Conservation (phyloP, 2,797 vertebrate species). For the Alcedo quadribrachys region DNA sequence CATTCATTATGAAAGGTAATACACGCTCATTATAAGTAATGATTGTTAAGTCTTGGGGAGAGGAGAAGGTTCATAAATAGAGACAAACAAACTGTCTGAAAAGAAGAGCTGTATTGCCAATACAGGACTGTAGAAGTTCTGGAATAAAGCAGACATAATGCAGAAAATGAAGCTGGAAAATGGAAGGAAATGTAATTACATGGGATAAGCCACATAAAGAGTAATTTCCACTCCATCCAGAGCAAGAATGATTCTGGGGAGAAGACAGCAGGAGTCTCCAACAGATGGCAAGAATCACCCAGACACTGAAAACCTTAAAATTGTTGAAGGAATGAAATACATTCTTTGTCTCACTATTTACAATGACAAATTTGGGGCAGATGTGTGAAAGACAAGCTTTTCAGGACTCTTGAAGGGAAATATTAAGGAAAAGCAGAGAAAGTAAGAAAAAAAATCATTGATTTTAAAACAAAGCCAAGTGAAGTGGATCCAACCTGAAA, state of each 20-base stretch:
- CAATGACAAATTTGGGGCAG: not conserved
- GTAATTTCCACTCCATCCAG: not conserved
- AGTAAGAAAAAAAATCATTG: not conserved
- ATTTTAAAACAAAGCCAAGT: not conserved
- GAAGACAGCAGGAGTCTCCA: not conserved
- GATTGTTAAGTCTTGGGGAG: not conserved
- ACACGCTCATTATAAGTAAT: not conserved
- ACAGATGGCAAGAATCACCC: not conserved
- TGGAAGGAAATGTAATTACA: not conserved
- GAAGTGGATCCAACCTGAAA: not conserved
- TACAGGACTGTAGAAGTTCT: not conserved
- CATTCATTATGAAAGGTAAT: not conserved
- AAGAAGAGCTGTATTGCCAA: not conserved
- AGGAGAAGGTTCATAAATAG: not conserved
- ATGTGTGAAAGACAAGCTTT: not conserved
- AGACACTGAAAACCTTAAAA: not conserved
- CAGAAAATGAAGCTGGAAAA: not conserved
- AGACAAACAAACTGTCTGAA: not conserved
- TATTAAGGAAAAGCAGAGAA: not conserved
- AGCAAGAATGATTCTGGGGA: not conserved
- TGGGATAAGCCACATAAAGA: not conserved
- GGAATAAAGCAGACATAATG: not conserved
- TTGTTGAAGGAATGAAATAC: not conserved
- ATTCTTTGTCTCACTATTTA: slow-evolving; percentile 9
- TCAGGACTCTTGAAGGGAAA: not conserved